Percentiles rank a stretch among this genome's conserved stretches.
phyloP scores from a whole-genome alignment of 2,113 vertebrate species.

The Boulengeromyrus knoepffleri region DNA sequence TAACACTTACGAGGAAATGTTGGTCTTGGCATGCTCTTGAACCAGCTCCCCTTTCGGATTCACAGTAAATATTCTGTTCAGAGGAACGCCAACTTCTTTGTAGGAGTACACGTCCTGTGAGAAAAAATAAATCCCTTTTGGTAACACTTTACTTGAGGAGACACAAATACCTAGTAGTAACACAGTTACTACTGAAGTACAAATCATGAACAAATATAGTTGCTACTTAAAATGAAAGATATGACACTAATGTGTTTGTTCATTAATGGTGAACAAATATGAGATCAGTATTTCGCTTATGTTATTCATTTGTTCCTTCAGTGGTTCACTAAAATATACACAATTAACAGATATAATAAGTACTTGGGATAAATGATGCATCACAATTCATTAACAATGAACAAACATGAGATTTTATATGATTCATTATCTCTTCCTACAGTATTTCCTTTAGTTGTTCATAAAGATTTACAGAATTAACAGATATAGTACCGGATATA shows the following conservation, averaged over 20 bases:
- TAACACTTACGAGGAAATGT: slow-evolving; percentile 90
- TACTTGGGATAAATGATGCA: background rate
- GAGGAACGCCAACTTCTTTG: slow-evolving; percentile 88
- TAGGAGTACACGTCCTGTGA: slow-evolving; percentile 85
- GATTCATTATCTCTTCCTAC: no score
- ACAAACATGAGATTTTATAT: background rate
- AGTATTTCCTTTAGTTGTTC: no score
- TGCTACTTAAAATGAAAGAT: background rate
- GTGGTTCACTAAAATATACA: background rate
- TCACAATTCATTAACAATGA: background rate
- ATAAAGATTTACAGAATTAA: no score
- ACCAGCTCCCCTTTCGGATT: slow-evolving; percentile 95
- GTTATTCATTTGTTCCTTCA: background rate
- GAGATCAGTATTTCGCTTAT: background rate
- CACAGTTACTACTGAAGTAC: background rate
- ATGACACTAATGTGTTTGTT: background rate
- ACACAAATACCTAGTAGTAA: background rate
- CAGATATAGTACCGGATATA: no score
- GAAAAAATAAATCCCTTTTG: background rate
- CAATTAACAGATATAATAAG: background rate
- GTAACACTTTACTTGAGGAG: background rate
- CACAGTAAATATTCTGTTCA: slow-evolving; percentile 95
- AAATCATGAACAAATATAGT: background rate
- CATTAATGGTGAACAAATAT: background rate
- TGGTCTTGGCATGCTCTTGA: slow-evolving; percentile 94